These are phyloP conservation scores for Enteromius anoplus DNA, from an alignment of 2,797 vertebrate species.

Conservation along the genomic window DNA sequence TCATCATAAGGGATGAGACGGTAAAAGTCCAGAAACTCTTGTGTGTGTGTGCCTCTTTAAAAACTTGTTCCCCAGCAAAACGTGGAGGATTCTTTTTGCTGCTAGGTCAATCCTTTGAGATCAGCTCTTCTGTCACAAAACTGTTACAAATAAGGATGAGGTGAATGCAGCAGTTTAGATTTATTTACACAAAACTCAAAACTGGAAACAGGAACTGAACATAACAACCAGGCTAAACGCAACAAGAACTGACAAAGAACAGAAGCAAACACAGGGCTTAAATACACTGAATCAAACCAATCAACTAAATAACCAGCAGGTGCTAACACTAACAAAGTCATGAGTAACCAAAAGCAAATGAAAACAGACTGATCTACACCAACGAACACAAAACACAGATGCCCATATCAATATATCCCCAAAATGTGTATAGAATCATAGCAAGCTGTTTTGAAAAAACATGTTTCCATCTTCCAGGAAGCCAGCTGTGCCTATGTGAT, in stretches of 20 bases:
- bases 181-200: background rate
- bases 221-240: background rate
- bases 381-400: background rate
- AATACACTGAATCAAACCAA: background rate
- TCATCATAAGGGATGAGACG: background rate
- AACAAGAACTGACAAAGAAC: background rate
- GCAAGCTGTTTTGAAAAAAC: background rate
- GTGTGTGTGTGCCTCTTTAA: background rate
- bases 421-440: constrained; percentile 13
- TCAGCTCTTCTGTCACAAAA: background rate
- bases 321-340: background rate
- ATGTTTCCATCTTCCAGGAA: constrained; percentile 74
- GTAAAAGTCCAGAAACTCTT: background rate
- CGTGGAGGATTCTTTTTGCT: background rate
- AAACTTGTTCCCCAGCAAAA: background rate
- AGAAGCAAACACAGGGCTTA: background rate
- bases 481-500: constrained; percentile 90
- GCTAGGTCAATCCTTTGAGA: background rate
- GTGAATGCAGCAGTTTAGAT: background rate
- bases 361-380: background rate
- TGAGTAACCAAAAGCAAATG: too few relatives aligned
- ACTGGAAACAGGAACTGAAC: background rate
- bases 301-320: background rate
- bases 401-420: background rate
- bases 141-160: background rate